Conservation (phyloP, 2,888 invertebrate species). For the Chymomyza amoena region DNA sequence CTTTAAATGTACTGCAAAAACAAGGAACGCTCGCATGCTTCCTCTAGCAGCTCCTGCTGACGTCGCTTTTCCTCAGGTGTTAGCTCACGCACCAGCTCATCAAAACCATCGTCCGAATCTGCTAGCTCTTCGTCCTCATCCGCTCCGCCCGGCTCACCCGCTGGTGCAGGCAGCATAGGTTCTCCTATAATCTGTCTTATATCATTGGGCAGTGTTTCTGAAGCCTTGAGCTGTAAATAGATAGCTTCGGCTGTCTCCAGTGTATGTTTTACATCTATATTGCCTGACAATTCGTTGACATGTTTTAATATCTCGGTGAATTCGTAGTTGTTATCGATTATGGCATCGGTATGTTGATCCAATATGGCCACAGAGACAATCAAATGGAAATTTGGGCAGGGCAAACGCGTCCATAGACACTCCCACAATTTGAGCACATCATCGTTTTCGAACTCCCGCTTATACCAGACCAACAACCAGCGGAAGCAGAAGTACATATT, state of each 20-base stretch:
- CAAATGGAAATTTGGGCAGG: conserved; percentile 96
- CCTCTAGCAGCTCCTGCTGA: conserved; percentile 76
- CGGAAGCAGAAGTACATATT: conserved; percentile 99
- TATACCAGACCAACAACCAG: conserved; percentile 97
- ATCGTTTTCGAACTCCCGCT: conserved; percentile 92
- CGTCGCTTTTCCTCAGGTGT: conserved; percentile 74
- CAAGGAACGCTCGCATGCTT: conserved; percentile 77
- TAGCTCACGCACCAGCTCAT: conserved; percentile 68
- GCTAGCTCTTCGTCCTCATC: conserved; percentile 59
- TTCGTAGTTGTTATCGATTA: conserved; percentile 95
- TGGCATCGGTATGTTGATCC: conserved; percentile 89
- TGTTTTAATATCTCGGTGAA: conserved; percentile 98
- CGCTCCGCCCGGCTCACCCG: conserved; percentile 29
- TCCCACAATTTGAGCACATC: conserved; percentile 97
- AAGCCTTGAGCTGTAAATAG: conserved; percentile 89
- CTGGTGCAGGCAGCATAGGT: conserved; percentile 52
- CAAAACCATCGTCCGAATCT: conserved; percentile 77
- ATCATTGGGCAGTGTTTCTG: conserved; percentile 85
- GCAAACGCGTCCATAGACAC: conserved; percentile 95
- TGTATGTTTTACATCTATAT: conserved; percentile 89
- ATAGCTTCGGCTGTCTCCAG: conserved; percentile 95
- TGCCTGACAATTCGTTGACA: conserved; percentile 95
- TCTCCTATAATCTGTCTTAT: conserved; percentile 87
- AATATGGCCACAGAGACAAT: conserved; percentile 95
- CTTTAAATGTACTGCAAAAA: conserved; percentile 68